Percentiles rank a stretch among this genome's conserved stretches.
Conservation (phyloP, 2,888 invertebrate species). For the Barypeithes pellucidus region DNA sequence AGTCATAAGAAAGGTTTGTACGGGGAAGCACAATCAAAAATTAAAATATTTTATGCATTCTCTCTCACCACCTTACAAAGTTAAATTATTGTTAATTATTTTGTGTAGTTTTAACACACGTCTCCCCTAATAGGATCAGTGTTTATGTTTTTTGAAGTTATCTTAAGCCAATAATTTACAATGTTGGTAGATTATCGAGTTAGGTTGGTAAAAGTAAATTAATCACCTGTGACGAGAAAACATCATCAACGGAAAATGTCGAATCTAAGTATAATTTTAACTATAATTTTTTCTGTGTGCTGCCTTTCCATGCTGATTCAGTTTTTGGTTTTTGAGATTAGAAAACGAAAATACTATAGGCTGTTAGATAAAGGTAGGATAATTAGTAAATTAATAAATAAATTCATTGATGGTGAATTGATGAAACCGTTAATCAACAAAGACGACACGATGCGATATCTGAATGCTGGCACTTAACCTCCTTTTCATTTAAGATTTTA, state of each 20-base stretch:
- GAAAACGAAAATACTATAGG: slow-evolving; percentile 53
- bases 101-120: neutral
- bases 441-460: too few species aligned
- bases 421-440: too few species aligned
- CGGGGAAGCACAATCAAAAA: too few species aligned
- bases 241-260: neutral
- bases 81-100: too few species aligned
- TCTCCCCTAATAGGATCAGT: neutral
- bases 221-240: neutral
- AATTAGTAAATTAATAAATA: too few species aligned
- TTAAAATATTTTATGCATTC: too few species aligned
- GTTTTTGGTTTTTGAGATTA: slow-evolving; percentile 18
- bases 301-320: neutral
- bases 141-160: neutral
- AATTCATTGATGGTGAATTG: too few species aligned
- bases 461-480: too few species aligned
- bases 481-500: too few species aligned
- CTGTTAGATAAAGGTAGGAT: slow-evolving; percentile 57
- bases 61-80: too few species aligned
- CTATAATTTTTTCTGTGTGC: neutral
- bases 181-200: neutral
- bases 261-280: neutral
- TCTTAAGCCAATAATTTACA: neutral
- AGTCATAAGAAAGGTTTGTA: too few species aligned
- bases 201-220: neutral